Conservation (phyloP, 2,113 vertebrate genomes). For the Capra hircus region DNA sequence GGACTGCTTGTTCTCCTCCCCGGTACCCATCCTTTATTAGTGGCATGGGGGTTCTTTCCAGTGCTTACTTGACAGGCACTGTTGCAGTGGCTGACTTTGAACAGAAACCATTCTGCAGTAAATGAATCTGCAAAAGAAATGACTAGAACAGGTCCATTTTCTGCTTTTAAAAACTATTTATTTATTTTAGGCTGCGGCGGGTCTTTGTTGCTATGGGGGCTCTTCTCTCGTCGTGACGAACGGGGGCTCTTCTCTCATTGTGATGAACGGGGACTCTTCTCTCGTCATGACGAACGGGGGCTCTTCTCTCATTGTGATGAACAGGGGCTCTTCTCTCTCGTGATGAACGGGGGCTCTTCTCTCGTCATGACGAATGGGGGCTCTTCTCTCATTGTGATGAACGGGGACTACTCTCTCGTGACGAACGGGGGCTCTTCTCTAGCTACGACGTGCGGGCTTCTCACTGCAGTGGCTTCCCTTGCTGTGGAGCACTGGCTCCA, state of each 20-base stretch:
- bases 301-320: too few relatives aligned
- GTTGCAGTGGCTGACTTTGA: neutral
- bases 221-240: too few relatives aligned
- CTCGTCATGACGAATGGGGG: too few relatives aligned
- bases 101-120: too few relatives aligned
- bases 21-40: neutral
- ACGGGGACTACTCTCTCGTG: too few relatives aligned
- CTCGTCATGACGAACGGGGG: too few relatives aligned
- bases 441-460: fast-evolving
- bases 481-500: neutral
- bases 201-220: neutral
- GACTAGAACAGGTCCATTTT: neutral
- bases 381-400: too few relatives aligned
- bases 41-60: neutral
- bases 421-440: too few relatives aligned
- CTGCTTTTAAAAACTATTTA: neutral
- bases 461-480: neutral
- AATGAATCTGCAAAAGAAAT: neutral
- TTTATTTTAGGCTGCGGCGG: neutral
- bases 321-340: too few relatives aligned
- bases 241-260: too few relatives aligned
- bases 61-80: neutral
- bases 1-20: neutral
- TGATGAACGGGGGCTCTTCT: too few relatives aligned
- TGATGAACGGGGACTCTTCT: too few relatives aligned